Evolutionary conservation across 2,797 vertebrate genomes (phyloP).

Genomic region (Pseudomugil gertrudae): DNA sequence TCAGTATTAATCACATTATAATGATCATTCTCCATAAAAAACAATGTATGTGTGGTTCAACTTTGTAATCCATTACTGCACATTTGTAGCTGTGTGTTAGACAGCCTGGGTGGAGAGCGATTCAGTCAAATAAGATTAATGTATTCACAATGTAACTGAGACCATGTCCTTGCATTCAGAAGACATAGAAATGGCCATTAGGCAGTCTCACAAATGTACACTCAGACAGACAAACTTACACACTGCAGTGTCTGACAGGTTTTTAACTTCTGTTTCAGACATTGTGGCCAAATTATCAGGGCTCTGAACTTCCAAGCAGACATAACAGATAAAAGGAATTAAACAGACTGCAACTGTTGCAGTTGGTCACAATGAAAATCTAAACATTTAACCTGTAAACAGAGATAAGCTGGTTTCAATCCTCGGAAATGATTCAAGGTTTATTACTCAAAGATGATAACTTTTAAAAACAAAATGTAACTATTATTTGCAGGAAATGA

Average conservation of each 20-base stretch:
- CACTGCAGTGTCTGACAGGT: background rate
- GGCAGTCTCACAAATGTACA: background rate
- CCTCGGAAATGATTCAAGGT: background rate
- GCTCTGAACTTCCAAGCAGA: slow-evolving; percentile 1
- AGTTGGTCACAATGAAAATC: background rate
- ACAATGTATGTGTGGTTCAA: slow-evolving; percentile 5
- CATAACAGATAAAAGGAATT: background rate
- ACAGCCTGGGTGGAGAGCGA: slow-evolving; percentile 4
- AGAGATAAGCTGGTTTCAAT: background rate
- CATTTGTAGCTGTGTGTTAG: slow-evolving; percentile 5
- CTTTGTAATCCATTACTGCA: slow-evolving; percentile 23
- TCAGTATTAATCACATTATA: slow-evolving; percentile 24
- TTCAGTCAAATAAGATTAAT: slow-evolving; percentile 38
- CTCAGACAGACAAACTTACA: slow-evolving; percentile 5
- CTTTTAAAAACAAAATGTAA: background rate
- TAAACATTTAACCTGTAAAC: slow-evolving; percentile 1
- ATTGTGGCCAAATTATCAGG: slow-evolving; percentile 8
- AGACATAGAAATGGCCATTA: slow-evolving; percentile 30
- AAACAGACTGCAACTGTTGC: background rate
- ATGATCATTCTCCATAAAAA: slow-evolving; percentile 18
- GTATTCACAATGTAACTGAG: slow-evolving; percentile 24
- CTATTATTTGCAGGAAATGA: background rate
- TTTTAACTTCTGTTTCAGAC: slow-evolving; percentile 10
- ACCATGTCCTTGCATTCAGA: slow-evolving; percentile 25
- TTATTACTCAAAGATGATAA: background rate